Base-by-base conservation (phyloP, 35 echinoderm and acorn worm species). In the Nesometra sesokonis region DNA sequence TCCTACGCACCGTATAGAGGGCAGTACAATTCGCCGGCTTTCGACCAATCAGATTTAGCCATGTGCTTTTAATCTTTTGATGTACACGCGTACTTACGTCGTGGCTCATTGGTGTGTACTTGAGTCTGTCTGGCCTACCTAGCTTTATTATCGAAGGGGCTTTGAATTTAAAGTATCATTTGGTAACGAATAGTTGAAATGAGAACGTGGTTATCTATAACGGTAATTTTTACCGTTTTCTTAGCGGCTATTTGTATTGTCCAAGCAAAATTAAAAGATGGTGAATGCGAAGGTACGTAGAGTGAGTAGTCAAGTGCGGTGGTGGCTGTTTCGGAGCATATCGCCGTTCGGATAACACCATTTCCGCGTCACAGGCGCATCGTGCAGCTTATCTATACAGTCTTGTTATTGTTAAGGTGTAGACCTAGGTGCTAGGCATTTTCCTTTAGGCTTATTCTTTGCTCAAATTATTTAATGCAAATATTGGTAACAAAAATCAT, bases 281-380 rank as follows among this genome's bases (percentile, higher is more conserved):
- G 94, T 32, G 94, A 97, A 37, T 97, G 94, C 88, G 94, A 97
- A 88, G 94, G 94, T 97, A 31, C n/a, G n/a, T n/a, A n/a, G n/a
- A 79, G 94, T 89, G 33, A 33, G n/a, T 35, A 11, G 33, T 11
- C 5, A 17, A 86, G 8, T 82, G 47, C n/a, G 7, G 0, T 81
- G 32, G 11, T 32, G 35, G 32, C 32, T 78, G n/a, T 3, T 30
- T 4, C 23, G 4, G 77, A 78, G 9, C 3, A 9, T 33, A 30
- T 8, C n/a, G 9, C n/a, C n/a, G n/a, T 3, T 27, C 9, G 23
- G 77, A 21, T 78, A 29, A 27, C 77, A 9, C n/a, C n/a, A 9
- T 78, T 29, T 30, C n/a, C 32, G 4, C 32, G 77, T 5, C 77
- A 5, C 9, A 30, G n/a, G 32, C n/a, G n/a, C n/a, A n/a, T n/a